A percentile compares a stretch with the other conserved stretches of the same genome.
These are phyloP conservation scores for Chamaetylas fuelleborni DNA, from an alignment of 2,113 vertebrate species.

Conservation along the genomic window DNA sequence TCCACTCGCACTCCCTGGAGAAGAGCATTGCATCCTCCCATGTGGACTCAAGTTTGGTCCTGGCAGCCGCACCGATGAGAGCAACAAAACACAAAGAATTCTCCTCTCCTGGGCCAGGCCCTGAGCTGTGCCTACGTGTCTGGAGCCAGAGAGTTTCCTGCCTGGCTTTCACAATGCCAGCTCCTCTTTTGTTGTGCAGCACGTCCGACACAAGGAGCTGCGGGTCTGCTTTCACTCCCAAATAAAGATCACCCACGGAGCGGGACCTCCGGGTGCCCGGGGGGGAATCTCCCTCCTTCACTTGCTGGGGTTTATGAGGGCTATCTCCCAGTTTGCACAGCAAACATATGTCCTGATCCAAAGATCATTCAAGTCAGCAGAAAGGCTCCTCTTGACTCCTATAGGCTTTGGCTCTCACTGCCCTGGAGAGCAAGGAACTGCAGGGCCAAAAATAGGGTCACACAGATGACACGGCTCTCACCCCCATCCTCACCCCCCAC, in stretches of 20 bases:
- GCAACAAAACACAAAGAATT: background rate
- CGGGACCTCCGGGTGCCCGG: background rate
- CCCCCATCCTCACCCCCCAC: slow-evolving; percentile 28
- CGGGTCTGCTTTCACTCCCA: background rate
- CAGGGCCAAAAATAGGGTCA: background rate
- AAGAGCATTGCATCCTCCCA: background rate
- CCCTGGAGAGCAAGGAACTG: background rate
- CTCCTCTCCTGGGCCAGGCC: background rate
- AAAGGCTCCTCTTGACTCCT: background rate
- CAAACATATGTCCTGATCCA: background rate
- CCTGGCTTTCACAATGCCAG: slow-evolving; percentile 1
- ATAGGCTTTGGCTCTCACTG: background rate
- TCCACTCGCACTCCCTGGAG: background rate
- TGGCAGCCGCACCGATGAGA: background rate
- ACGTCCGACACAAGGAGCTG: background rate
- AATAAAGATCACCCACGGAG: slow-evolving; percentile 25
- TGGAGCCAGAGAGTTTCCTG: background rate
- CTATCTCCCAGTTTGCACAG: background rate
- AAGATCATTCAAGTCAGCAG: background rate
- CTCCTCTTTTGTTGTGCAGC: background rate
- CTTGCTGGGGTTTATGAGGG: background rate
- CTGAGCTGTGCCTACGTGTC: slow-evolving; percentile 24
- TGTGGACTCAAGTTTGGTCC: background rate
- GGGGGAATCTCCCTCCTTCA: background rate
- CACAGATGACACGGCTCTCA: background rate